Base-by-base conservation (phyloP, 2,113 vertebrate species). In the Odocoileus hemionus region DNA sequence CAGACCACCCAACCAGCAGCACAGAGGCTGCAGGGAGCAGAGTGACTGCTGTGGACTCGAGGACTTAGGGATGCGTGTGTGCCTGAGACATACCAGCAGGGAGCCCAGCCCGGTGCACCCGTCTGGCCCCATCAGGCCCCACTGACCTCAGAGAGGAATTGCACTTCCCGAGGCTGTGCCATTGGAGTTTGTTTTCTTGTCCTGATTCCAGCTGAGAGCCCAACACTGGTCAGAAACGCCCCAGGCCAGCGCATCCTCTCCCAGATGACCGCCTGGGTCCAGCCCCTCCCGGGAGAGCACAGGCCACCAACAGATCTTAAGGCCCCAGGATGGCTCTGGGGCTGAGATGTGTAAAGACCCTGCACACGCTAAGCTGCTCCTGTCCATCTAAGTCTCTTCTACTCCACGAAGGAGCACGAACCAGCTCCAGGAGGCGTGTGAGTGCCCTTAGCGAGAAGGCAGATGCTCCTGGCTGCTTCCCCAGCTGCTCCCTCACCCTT, bases 21-120 rank as follows among this genome's bases (percentile, higher is more conserved):
- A 28, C 19, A 43, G 50, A 83, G 23, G 25, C 74, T 50, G 4
- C 33, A 45, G 36, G 23, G 10, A 0, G 1, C 10, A 23, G 82
- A 33, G 47, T 5, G 14, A 5, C 9, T 0, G n/a, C 47, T 2
- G 5, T 1, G 50, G 39, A 39, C 57, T 43, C 8, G 3, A 85
- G 19, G 19, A 57, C 86, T 28, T 25, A 21, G 25, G 26, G 43
- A 21, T 0, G 3, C 1, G 3, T 0, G 1, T 4, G 15, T 13
- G 5, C 54, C 67, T 78, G n/a, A 76, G 43, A 30, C 45, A 12
- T 2, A 11, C 16, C 4, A 11, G 16, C 1, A 0, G 23, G 67
- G 36, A 39, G 70, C 23, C 70, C 70, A 14, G 23, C 23, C 36
- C 1, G 3, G 23, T 26, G 23, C 36, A 43, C 36, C 36, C 36